Conservation (phyloP, 1,140 invertebrate genomes). For the Helicoverpa armigera region DNA sequence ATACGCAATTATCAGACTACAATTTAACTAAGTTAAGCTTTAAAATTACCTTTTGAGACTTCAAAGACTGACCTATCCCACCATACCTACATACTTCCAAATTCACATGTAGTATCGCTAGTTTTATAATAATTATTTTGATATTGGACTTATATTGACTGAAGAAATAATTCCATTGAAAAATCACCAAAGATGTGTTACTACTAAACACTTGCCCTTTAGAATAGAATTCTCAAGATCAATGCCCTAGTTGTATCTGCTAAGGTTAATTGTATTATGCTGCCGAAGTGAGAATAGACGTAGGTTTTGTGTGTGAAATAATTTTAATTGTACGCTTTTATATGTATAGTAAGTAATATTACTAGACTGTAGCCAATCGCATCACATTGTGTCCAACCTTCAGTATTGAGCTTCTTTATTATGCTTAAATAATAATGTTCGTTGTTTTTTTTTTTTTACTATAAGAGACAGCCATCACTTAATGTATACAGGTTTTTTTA, state of each 20-base stretch:
- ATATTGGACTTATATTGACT: no score
- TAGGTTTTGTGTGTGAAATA: slow-evolving; percentile 41
- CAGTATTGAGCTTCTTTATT: slow-evolving; percentile 6
- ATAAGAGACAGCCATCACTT: background rate
- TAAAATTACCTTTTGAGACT: no score
- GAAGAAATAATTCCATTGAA: no score
- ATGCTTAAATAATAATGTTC: background rate
- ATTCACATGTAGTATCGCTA: no score
- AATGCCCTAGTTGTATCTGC: background rate
- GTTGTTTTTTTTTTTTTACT: slow-evolving; percentile 1
- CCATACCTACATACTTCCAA: no score
- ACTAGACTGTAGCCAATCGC: slow-evolving; percentile 14
- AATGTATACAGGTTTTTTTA: background rate
- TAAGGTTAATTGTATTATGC: slow-evolving; percentile 3
- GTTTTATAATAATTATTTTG: no score
- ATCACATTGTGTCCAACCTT: slow-evolving; percentile 27
- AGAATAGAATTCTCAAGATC: slow-evolving; percentile 10
- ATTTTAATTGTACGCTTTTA: slow-evolving; percentile 18
- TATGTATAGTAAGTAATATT: slow-evolving; percentile 2
- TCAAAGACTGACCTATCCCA: no score
- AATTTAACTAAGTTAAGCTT: background rate
- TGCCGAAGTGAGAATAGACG: slow-evolving; percentile 19
- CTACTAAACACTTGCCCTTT: no score
- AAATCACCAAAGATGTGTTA: no score
- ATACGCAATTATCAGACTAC: background rate